Base-by-base conservation (phyloP, 2,113 vertebrate species). In the Trinectes maculatus region DNA sequence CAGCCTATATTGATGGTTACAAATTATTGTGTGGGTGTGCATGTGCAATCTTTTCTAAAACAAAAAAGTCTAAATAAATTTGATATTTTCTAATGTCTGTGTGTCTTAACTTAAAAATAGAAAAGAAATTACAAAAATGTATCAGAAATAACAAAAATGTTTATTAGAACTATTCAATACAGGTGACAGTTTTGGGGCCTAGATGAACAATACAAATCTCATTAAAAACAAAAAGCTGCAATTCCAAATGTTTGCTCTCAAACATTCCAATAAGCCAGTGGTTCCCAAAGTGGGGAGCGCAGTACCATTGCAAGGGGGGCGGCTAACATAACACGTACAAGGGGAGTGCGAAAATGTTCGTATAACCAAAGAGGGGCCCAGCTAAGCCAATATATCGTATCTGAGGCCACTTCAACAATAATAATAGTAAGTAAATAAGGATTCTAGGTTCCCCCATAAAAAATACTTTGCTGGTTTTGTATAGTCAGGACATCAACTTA, bases 21-120 rank as follows among this genome's bases (percentile, higher is more conserved):
- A 91, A 94, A 92, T 93, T 84, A 92, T 88, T 94, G 95, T 96
- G 95, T 92, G 94, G 87, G 95, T 95, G 94, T 95, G 96, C 95
- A 96, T 96, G 98, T 96, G 94, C 93, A 94, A 92, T 91, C 91
- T 91, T 91, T 97, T 96, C 94, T 95, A 73, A 60, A 67, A 71
- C 53, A 42, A 63, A 62, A 42, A 65, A 57, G 88, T 93, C 92
- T 91, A 93, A 98, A 99, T 96, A 96, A 85, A 94, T 96, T 96
- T 97, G 92, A 94, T 97, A 96, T 98, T 99, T 98, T 98, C 72
- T 95, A 96, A 90, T 65, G 69, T 72, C 80, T 73, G 39, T 15
- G 53, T 61, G 62, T 71, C 40, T 82, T 43, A 26, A 44, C 18
- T 44, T 12, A 4, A 39, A 39, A n/a, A 22, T 13, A 62, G 54